Evolutionary conservation across 2,113 vertebrate species (phyloP).

Genomic region (Panthera uncia): DNA sequence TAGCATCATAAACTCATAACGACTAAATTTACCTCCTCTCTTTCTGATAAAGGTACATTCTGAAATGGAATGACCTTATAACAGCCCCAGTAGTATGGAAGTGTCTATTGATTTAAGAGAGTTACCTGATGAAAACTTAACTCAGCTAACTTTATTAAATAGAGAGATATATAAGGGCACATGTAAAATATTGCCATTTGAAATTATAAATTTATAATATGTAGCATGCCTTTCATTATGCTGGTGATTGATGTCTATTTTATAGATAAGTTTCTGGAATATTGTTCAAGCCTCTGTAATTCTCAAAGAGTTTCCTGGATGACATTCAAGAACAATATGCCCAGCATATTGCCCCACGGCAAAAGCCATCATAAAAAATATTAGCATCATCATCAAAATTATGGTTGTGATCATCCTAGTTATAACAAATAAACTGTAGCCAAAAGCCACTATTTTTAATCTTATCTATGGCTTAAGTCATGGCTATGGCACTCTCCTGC

Average conservation of each 20-base stretch:
- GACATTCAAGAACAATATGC: neutral
- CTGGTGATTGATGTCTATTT: neutral
- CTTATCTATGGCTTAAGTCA: neutral
- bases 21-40: neutral
- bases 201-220: neutral
- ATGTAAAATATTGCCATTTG: neutral
- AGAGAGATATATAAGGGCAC: neutral
- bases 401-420: neutral
- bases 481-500: neutral
- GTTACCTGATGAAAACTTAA: neutral
- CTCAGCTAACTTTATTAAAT: neutral
- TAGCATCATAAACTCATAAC: neutral
- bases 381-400: neutral
- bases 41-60: neutral
- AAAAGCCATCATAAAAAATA: neutral
- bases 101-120: neutral
- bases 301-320: neutral
- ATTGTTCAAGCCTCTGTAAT: neutral
- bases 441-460: neutral
- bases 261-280: neutral
- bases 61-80: neutral
- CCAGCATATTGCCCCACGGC: accelerated
- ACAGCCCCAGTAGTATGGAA: neutral
- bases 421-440: neutral
- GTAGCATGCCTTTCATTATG: neutral